Percentiles rank a stretch among this genome's conserved stretches.
These are phyloP conservation scores for Periparus ater DNA, from an alignment of 2,797 vertebrate genomes.

Conservation along the genomic window DNA sequence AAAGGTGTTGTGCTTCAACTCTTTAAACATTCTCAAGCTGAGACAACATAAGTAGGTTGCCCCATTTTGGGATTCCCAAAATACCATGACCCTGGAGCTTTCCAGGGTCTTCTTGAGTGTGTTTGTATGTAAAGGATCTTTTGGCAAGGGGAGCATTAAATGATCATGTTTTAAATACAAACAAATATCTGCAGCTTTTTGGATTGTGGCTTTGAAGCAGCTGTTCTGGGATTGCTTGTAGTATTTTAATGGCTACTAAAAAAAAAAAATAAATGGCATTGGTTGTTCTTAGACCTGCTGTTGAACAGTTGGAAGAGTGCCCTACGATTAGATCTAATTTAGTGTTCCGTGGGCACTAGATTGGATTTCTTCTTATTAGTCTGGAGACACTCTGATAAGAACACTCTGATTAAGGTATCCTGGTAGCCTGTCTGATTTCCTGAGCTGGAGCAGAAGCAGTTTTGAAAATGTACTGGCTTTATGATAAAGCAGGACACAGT, in stretches of 20 bases:
- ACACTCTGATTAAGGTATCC: conserved; percentile 60
- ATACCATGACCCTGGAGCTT: background rate
- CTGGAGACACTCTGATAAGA: conserved; percentile 72
- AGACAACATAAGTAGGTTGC: background rate
- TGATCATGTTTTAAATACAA: background rate
- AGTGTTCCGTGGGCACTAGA: conserved; percentile 57
- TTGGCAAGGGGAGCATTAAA: background rate
- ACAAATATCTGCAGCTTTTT: background rate
- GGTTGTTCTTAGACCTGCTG: conserved; percentile 52
- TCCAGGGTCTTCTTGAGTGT: background rate
- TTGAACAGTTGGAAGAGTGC: conserved; percentile 58
- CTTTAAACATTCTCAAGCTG: background rate
- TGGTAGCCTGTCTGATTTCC: conserved; percentile 64
- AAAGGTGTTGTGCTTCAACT: background rate
- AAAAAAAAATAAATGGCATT: background rate
- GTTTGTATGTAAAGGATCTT: background rate
- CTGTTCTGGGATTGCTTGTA: conserved; percentile 4
- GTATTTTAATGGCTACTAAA: conserved; percentile 23
- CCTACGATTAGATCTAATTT: conserved; percentile 69
- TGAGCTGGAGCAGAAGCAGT: conserved; percentile 8
- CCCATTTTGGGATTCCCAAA: background rate
- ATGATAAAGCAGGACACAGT: background rate
- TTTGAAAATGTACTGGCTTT: background rate
- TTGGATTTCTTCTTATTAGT: conserved; percentile 75
- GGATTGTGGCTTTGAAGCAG: background rate